A percentile compares a stretch with the other conserved stretches of the same genome.
Conservation (phyloP, 2,888 invertebrate genomes). For the Baccha elongata region DNA sequence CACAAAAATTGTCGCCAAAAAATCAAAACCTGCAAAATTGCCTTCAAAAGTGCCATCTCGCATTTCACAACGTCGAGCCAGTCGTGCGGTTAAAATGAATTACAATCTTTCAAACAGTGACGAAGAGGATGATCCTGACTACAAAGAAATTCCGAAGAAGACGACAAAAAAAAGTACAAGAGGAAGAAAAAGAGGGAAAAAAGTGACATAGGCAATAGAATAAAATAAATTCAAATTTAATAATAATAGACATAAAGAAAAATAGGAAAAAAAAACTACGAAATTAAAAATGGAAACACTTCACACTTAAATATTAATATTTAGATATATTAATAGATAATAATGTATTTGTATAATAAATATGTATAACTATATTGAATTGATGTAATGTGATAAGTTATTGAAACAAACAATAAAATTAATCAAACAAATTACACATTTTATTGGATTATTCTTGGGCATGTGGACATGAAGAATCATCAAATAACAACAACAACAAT, state of each 20-base stretch:
- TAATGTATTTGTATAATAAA: slow-evolving; percentile 32
- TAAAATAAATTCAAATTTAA: slow-evolving; percentile 24
- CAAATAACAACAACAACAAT: not conserved
- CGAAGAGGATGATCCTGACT: slow-evolving; percentile 13
- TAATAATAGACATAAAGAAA: slow-evolving; percentile 4
- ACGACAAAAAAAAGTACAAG: slow-evolving; percentile 21
- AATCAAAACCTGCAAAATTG: not conserved
- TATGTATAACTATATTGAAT: slow-evolving; percentile 54
- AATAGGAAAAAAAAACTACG: slow-evolving; percentile 10
- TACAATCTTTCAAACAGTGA: slow-evolving; percentile 11
- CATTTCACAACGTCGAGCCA: not conserved
- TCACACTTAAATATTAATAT: slow-evolving; percentile 3
- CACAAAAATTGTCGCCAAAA: slow-evolving; percentile 1
- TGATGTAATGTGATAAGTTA: slow-evolving; percentile 70
- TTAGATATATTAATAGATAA: slow-evolving; percentile 12
- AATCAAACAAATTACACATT: slow-evolving; percentile 19
- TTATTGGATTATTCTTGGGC: slow-evolving; percentile 39
- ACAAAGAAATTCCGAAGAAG: not conserved
- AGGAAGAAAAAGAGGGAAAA: slow-evolving; percentile 15
- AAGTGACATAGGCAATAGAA: slow-evolving; percentile 10
- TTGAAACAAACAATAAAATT: slow-evolving; percentile 58
- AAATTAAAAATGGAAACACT: slow-evolving; percentile 20
- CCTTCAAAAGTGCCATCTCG: not conserved
- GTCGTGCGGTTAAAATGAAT: slow-evolving; percentile 13
- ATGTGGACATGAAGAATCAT: too few relatives aligned